These are phyloP conservation scores for Latrodectus geometricus DNA, from an alignment of 1,140 invertebrate genomes.

Conservation along the genomic window DNA sequence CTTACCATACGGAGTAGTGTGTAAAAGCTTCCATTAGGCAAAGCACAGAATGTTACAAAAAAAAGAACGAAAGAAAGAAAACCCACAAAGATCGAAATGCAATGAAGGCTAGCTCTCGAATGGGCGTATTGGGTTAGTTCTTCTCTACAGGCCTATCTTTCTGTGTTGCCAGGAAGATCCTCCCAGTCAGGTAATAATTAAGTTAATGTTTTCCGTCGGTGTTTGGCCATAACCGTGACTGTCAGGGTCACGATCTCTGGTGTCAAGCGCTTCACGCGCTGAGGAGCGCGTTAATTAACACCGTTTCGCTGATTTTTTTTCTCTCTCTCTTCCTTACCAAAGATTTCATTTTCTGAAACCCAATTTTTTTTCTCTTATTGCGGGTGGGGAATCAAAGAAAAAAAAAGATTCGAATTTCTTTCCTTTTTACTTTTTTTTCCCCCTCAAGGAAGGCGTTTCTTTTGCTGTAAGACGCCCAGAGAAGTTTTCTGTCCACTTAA, in stretches of 20 bases:
- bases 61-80: background rate
- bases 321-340: background rate
- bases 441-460: background rate
- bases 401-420: slow-evolving; percentile 16
- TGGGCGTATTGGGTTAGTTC: slow-evolving; percentile 16
- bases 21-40: background rate
- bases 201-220: slow-evolving; percentile 59
- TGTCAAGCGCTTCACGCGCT: slow-evolving; percentile 55
- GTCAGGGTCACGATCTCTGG: slow-evolving; percentile 57
- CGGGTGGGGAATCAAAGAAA: background rate
- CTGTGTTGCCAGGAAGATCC: background rate
- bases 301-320: slow-evolving; percentile 34
- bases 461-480: background rate
- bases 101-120: background rate
- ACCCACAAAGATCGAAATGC: background rate
- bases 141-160: background rate
- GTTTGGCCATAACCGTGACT: slow-evolving; percentile 52
- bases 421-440: background rate
- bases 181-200: slow-evolving; percentile 55
- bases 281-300: slow-evolving; percentile 53
- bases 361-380: background rate
- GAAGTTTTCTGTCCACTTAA: slow-evolving; percentile 3
- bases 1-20: background rate
- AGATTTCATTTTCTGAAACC: background rate
- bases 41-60: background rate